These are phyloP conservation scores for Exephanes ischioxanthus DNA, from an alignment of 2,888 invertebrate genomes.

Conservation along the genomic window DNA sequence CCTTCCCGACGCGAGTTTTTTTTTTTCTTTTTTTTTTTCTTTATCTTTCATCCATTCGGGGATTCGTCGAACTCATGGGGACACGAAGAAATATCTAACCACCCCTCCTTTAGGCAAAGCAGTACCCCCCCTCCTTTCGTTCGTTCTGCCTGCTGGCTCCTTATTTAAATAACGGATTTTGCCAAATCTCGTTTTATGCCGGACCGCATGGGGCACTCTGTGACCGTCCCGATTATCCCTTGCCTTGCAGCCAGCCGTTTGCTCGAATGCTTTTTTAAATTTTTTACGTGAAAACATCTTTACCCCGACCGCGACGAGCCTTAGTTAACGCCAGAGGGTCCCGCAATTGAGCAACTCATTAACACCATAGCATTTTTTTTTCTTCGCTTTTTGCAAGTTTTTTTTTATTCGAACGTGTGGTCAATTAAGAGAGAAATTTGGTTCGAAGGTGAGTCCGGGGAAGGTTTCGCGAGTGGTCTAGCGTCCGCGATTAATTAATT, in stretches of 20 bases:
- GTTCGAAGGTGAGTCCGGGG: constrained; percentile 33
- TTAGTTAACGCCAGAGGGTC: constrained; percentile 39
- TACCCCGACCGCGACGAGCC: neutral
- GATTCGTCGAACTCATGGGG: constrained; percentile 63
- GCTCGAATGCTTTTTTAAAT: neutral
- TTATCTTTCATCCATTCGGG: constrained; percentile 42
- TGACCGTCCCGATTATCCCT: constrained; percentile 52
- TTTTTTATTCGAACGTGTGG: constrained; percentile 29
- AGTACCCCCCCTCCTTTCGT: constrained; percentile 4
- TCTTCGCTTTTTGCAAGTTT: constrained; percentile 20
- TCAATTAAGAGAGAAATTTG: constrained; percentile 61
- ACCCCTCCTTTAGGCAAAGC: constrained; percentile 49
- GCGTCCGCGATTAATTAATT: constrained; percentile 76
- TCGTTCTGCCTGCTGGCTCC: constrained; percentile 48
- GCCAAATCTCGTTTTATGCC: constrained; percentile 83
- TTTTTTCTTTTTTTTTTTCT: constrained; percentile 33
- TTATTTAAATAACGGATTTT: constrained; percentile 85
- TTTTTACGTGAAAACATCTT: constrained; percentile 21
- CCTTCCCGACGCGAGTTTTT: constrained; percentile 65
- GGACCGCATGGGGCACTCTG: constrained; percentile 60
- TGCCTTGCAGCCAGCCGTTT: neutral
- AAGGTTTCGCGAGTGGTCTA: constrained; percentile 52
- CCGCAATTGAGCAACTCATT: constrained; percentile 50
- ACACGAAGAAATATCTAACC: constrained; percentile 42
- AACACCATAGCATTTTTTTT: constrained; percentile 45